Evolutionary conservation across 2,888 invertebrate species (phyloP).

Genomic region (Aproaerema taeniolella): DNA sequence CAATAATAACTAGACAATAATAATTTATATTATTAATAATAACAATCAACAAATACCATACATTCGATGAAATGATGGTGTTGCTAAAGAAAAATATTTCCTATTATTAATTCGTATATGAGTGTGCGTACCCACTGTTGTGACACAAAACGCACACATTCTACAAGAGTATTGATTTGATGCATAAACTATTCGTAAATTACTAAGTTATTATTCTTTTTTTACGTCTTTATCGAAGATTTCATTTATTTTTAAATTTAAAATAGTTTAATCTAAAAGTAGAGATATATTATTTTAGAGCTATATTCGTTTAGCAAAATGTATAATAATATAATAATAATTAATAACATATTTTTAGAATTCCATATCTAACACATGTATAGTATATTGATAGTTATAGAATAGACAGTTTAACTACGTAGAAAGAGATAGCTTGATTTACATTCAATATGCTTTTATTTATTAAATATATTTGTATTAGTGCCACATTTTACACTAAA

Average conservation of each 20-base stretch:
- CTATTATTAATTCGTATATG: slow-evolving; percentile 63
- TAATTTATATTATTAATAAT: slow-evolving; percentile 44
- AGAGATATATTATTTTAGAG: slow-evolving; percentile 3
- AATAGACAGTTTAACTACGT: slow-evolving; percentile 16
- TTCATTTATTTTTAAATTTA: slow-evolving; percentile 8
- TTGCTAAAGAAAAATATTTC: slow-evolving; percentile 42
- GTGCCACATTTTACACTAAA: slow-evolving; percentile 26
- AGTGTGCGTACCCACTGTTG: slow-evolving; percentile 47
- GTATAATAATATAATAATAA: too few relatives aligned
- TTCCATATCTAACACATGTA: slow-evolving; percentile 42
- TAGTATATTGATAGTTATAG: slow-evolving; percentile 32
- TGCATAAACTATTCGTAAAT: not conserved
- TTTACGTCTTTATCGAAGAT: slow-evolving; percentile 17
- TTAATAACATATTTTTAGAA: slow-evolving; percentile 25
- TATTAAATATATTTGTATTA: slow-evolving; percentile 21
- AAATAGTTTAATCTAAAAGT: not conserved
- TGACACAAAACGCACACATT: not conserved
- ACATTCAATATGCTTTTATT: slow-evolving; percentile 13
- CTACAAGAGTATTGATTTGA: too few relatives aligned
- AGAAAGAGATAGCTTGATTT: slow-evolving; percentile 35
- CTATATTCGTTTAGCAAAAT: too few relatives aligned
- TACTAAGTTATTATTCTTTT: not conserved
- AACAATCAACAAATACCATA: slow-evolving; percentile 66
- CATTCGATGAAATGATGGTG: slow-evolving; percentile 68
- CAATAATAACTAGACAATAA: slow-evolving; percentile 68